These are phyloP conservation scores for Accipiter cooperii DNA, from an alignment of 2,113 vertebrate genomes.

Conservation along the genomic window DNA sequence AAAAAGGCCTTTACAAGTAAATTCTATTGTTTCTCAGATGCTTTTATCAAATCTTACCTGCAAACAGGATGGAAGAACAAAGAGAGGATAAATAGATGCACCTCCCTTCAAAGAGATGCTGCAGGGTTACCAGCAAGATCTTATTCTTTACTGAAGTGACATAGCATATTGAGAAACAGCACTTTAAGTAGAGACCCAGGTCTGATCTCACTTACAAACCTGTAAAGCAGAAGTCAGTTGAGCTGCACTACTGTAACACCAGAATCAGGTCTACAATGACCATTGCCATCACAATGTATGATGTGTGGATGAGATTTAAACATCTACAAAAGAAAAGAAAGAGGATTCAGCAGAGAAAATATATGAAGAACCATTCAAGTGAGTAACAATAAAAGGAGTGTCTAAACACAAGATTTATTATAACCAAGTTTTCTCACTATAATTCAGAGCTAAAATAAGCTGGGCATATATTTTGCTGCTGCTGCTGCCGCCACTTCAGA, in stretches of 20 bases:
- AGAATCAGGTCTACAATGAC: background rate
- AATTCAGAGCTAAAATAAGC: background rate
- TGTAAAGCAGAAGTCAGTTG: background rate
- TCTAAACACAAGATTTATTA: background rate
- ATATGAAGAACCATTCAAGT: background rate
- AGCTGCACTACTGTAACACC: background rate
- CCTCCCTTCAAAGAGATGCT: background rate
- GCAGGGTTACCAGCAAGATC: background rate
- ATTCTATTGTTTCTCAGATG: conserved; percentile 37
- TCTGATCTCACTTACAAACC: background rate
- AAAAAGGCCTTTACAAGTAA: background rate
- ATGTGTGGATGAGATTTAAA: background rate
- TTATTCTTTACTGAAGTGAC: background rate
- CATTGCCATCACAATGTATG: background rate
- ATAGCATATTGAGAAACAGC: background rate
- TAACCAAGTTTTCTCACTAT: background rate
- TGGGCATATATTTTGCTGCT: background rate
- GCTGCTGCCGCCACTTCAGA: background rate
- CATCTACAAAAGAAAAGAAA: background rate
- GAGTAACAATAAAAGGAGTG: background rate
- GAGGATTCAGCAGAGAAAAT: background rate
- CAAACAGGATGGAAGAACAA: background rate
- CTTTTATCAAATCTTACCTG: conserved; percentile 39
- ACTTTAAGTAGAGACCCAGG: background rate
- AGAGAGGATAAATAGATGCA: background rate